Evolutionary conservation across 2,113 vertebrate genomes (phyloP).

Genomic region (Sitta europaea): DNA sequence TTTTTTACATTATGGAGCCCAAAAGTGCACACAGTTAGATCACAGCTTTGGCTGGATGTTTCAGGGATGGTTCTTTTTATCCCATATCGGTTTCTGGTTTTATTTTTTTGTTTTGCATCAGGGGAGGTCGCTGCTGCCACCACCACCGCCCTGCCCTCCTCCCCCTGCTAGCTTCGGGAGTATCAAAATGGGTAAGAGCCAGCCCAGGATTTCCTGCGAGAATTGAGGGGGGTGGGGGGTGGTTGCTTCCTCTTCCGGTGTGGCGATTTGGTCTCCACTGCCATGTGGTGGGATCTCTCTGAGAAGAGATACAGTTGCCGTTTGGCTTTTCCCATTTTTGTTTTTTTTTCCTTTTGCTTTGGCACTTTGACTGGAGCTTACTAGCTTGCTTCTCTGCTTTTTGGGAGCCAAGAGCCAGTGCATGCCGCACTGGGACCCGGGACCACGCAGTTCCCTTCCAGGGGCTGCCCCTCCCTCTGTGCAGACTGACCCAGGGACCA

Average conservation of each 20-base stretch:
- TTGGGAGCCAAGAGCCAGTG: background rate
- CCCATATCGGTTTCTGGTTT: background rate
- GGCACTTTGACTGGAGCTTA: background rate
- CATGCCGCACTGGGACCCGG: rapidly evolving
- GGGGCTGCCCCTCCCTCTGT: background rate
- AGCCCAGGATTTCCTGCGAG: background rate
- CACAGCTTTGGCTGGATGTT: background rate
- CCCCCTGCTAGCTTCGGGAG: rapidly evolving
- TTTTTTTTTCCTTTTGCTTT: background rate
- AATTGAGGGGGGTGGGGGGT: background rate
- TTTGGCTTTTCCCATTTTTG: rapidly evolving
- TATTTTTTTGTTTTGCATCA: background rate
- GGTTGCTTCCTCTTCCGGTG: background rate
- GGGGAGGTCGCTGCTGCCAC: background rate
- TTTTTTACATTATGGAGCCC: background rate
- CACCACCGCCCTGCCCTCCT: rapidly evolving
- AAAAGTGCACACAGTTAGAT: background rate
- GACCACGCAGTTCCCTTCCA: rapidly evolving
- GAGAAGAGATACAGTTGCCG: background rate
- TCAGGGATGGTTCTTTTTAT: background rate
- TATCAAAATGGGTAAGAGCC: background rate
- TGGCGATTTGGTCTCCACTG: background rate
- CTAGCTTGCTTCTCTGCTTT: background rate
- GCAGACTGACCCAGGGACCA: background rate
- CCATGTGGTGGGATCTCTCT: background rate